A percentile compares a stretch with the other conserved stretches of the same genome.
phyloP scores from a whole-genome alignment of 1,140 invertebrate genomes.

The Zeugodacus cucurbitae region DNA sequence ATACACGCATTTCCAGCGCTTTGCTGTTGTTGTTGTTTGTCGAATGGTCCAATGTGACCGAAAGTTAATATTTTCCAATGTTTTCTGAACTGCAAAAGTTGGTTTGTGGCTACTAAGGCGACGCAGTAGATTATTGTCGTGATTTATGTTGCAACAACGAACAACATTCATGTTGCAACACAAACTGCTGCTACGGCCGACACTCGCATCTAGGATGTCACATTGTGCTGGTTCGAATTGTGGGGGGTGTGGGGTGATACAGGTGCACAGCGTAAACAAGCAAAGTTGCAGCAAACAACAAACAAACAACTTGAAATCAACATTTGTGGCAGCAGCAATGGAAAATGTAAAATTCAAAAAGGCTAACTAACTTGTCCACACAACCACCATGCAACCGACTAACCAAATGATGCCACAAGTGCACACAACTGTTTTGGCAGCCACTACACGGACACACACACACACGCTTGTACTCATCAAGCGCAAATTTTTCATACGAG shows the following conservation, averaged over 20 bases:
- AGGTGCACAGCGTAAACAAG: neutral
- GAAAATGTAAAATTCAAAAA: neutral
- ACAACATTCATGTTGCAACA: neutral
- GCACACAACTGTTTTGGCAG: neutral
- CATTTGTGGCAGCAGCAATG: conserved; percentile 9
- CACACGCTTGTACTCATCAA: neutral
- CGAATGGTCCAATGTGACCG: neutral
- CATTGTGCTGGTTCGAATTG: neutral
- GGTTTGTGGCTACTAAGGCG: conserved; percentile 16
- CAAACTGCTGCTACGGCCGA: neutral
- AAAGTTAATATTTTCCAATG: neutral
- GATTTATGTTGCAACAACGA: neutral
- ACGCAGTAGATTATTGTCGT: neutral
- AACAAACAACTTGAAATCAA: conserved; percentile 4
- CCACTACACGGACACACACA: neutral
- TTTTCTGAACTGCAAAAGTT: neutral
- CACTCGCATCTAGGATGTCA: neutral
- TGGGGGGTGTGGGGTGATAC: no score
- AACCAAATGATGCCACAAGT: neutral
- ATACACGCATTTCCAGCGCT: neutral
- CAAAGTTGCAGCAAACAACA: neutral
- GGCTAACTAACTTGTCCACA: neutral
- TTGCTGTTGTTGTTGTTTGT: neutral
- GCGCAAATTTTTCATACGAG: no score
- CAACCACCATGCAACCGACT: neutral